A percentile compares a stretch with the other conserved stretches of the same genome.
phyloP scores from a whole-genome alignment of 2,113 vertebrate species.

The Ammospiza caudacuta region DNA sequence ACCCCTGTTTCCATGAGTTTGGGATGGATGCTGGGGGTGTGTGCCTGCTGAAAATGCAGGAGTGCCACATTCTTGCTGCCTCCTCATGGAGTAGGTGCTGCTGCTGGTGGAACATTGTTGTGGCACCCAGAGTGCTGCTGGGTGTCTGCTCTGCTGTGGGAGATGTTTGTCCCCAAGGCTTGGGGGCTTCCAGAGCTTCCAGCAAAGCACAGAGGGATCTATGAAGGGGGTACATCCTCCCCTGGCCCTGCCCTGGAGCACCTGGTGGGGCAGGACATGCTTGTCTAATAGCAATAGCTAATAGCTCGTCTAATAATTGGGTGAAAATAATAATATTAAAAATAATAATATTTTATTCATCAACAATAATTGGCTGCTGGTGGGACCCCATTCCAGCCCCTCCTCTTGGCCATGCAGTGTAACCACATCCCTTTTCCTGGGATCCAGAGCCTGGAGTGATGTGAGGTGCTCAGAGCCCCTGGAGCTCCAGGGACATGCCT shows the following conservation, averaged over 20 bases:
- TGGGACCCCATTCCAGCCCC: neutral
- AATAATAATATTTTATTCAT: too few species aligned
- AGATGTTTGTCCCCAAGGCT: neutral
- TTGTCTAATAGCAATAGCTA: neutral
- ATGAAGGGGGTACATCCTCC: neutral
- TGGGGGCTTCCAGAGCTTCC: neutral
- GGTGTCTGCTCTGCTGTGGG: neutral
- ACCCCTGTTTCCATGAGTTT: neutral
- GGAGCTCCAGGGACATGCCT: accelerated
- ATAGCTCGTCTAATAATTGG: neutral
- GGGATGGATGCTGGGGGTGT: neutral
- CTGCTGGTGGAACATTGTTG: neutral
- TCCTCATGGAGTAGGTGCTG: neutral
- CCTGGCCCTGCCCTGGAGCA: neutral
- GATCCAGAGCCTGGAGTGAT: neutral
- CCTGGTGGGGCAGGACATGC: neutral
- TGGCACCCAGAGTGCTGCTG: neutral
- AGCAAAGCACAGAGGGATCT: neutral
- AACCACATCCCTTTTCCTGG: neutral
- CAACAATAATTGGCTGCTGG: neutral
- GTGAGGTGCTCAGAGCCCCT: neutral
- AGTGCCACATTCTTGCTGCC: accelerated
- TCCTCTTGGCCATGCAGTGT: neutral
- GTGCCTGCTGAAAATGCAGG: neutral
- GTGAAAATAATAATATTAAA: neutral